phyloP scores from a whole-genome alignment of 2,888 invertebrate species.

The Leucoma salicis region DNA sequence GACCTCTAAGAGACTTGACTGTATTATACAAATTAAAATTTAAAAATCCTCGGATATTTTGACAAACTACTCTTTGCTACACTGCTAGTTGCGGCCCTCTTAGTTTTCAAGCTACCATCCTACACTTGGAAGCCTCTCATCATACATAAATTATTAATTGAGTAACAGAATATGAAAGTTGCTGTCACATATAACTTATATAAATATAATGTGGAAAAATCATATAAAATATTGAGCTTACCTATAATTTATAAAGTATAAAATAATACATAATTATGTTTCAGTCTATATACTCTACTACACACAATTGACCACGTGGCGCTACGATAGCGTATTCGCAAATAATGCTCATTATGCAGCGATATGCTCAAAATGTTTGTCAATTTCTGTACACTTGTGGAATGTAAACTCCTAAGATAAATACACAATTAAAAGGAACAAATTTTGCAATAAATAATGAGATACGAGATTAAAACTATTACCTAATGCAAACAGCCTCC shows the following conservation, averaged over 20 bases:
- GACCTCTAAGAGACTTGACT: too few species aligned
- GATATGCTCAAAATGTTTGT: background rate
- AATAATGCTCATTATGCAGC: too few species aligned
- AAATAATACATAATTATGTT: slow-evolving; percentile 7
- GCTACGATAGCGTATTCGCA: too few species aligned
- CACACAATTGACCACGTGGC: too few species aligned
- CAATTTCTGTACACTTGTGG: background rate
- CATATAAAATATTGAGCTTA: slow-evolving; percentile 14
- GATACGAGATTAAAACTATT: background rate
- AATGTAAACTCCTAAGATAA: background rate
- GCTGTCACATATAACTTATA: background rate
- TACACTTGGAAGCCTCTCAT: too few species aligned
- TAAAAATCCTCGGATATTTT: too few species aligned
- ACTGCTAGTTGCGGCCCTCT: too few species aligned
- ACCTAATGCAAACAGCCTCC: slow-evolving; percentile 40
- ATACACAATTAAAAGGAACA: slow-evolving; percentile 6
- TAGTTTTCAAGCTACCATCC: too few species aligned
- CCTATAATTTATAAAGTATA: slow-evolving; percentile 12
- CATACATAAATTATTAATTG: too few species aligned
- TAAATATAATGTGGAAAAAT: background rate
- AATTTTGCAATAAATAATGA: background rate
- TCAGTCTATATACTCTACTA: slow-evolving; percentile 19
- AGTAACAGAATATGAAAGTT: too few species aligned
- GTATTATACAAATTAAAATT: too few species aligned
- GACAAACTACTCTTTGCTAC: too few species aligned